Conservation (phyloP, 2,113 vertebrate species). For the Variabilichromis moorii region DNA sequence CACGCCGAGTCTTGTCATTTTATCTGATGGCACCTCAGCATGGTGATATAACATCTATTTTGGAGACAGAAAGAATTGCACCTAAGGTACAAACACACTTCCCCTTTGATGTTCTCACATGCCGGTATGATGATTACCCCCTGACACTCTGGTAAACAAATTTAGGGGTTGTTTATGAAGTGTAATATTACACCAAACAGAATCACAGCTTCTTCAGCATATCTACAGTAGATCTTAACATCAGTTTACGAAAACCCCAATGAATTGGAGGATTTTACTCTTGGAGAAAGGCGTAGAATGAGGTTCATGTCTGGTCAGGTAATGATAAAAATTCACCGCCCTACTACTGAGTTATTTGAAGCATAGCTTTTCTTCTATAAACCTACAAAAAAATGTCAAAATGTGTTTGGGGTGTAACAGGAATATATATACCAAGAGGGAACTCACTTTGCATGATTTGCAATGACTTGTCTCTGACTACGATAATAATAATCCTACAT, state of each 20-base stretch:
- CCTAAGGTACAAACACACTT: slow-evolving; percentile 14
- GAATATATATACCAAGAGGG: neutral
- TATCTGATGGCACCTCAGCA: neutral
- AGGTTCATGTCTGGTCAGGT: neutral
- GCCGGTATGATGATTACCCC: neutral
- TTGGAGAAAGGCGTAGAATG: neutral
- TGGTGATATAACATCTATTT: slow-evolving; percentile 18
- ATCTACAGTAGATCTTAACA: neutral
- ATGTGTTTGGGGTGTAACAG: neutral
- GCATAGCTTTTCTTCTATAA: neutral
- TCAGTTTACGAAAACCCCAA: neutral
- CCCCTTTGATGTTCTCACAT: slow-evolving; percentile 12
- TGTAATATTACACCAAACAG: neutral
- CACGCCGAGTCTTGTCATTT: neutral
- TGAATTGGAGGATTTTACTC: neutral
- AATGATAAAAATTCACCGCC: neutral
- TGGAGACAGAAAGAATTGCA: slow-evolving; percentile 13
- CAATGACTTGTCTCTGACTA: neutral
- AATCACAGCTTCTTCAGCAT: neutral
- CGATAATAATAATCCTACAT: neutral
- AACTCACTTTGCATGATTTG: neutral
- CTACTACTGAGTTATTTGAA: neutral
- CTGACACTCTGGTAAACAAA: slow-evolving; percentile 23
- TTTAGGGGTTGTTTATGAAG: neutral
- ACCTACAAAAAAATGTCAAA: neutral